phyloP scores from a whole-genome alignment of 2,797 vertebrate genomes.

The Hydrocynus forskahlii region DNA sequence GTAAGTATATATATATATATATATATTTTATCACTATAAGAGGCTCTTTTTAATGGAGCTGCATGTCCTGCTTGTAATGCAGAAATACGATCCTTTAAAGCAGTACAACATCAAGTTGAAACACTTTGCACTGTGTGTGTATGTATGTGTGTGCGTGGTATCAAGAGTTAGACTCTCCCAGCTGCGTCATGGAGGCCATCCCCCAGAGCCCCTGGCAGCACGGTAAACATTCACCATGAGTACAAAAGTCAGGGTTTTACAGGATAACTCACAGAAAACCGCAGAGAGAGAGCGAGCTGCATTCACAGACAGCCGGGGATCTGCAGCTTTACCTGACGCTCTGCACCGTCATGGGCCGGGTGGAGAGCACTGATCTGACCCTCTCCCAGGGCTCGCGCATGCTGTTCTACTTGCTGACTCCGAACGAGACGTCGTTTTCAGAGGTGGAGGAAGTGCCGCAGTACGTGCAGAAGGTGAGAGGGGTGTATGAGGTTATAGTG shows the following conservation, averaged over 20 bases:
- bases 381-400: slow-evolving; percentile 74
- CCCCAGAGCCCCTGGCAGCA: neutral
- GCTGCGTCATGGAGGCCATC: neutral
- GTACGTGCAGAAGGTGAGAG: slow-evolving; percentile 88
- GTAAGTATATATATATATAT: no score
- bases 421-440: slow-evolving; percentile 83
- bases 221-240: slow-evolving; percentile 28
- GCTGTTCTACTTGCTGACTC: slow-evolving; percentile 83
- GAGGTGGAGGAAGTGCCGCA: slow-evolving; percentile 82
- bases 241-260: slow-evolving; percentile 35
- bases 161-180: neutral
- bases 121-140: neutral
- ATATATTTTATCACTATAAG: no score
- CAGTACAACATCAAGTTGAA: neutral
- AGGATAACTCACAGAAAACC: no score
- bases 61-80: no score
- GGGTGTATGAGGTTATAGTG: no score
- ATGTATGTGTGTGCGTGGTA: neutral
- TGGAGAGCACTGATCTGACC: slow-evolving; percentile 32
- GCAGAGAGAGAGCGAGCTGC: no score
- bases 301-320: neutral
- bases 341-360: slow-evolving; percentile 53
- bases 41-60: no score
- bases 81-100: no score
- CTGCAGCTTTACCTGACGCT: neutral